Evolutionary conservation across 2,888 invertebrate species (phyloP).

Genomic region (Chirona hameri): DNA sequence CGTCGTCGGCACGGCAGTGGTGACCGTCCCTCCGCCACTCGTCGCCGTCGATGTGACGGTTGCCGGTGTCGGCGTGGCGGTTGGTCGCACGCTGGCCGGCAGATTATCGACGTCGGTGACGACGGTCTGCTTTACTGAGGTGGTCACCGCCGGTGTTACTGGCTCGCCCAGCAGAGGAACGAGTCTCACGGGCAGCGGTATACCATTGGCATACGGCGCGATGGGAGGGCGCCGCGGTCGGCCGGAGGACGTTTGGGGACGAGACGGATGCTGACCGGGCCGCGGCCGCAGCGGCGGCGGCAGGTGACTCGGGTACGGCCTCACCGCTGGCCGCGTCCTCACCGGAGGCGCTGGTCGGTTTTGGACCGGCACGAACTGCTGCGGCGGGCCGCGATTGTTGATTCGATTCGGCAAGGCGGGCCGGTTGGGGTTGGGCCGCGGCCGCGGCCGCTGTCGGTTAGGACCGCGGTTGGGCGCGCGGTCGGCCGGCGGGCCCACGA

Average conservation of each 20-base stretch:
- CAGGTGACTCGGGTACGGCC: conserved; percentile 24
- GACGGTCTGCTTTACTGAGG: not conserved
- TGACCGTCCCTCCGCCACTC: not conserved
- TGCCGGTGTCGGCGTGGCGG: not conserved
- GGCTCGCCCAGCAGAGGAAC: not conserved
- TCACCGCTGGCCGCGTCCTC: not conserved
- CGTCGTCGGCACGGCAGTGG: not conserved
- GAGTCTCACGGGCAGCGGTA: conserved; percentile 12
- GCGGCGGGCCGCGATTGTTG: conserved; percentile 75
- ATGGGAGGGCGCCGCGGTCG: conserved; percentile 13
- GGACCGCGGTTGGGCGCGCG: conserved; percentile 6
- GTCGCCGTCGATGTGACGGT: not conserved
- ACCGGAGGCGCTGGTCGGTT: not conserved
- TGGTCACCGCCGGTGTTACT: not conserved
- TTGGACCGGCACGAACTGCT: conserved; percentile 31
- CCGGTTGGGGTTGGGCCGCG: not conserved
- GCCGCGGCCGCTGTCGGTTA: not conserved
- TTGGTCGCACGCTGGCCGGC: not conserved
- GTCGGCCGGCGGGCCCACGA: conserved; percentile 8
- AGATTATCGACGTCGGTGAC: not conserved
- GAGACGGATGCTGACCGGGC: not conserved
- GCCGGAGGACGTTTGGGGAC: no score
- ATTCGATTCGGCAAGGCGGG: conserved; percentile 54
- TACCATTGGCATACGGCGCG: not conserved
- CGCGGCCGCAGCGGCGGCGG: conserved; percentile 8